Evolutionary conservation across 92 coral and sea anemone genomes (phyloP), one percentile per base, ranked within the genome.

Genomic region (Umimayanthus chanpuru): DNA sequence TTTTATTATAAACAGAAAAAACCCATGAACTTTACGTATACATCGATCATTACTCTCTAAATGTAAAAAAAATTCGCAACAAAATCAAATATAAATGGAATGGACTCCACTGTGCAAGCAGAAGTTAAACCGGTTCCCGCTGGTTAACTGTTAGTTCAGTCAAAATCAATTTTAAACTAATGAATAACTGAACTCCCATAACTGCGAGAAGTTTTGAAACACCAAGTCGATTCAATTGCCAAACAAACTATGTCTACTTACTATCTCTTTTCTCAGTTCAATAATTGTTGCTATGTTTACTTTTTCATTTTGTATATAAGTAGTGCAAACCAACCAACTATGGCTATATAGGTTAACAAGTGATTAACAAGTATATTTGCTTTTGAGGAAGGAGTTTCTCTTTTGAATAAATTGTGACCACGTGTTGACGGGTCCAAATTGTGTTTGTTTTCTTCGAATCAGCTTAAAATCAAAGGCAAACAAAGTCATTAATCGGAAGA

Each of bases 61-160:
- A 75, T 39, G 53, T 20, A 21, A 38, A 75, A 32, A 39, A 61
- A 23, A 73, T 32, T 73, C 39, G 44, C 39, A 21, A n/a, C 23
- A 2, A 23, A 4, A 75, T 75, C 79, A 38, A 43, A 75, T 39
- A 61, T 20, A 61, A 75, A 75, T 40, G 58, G 50, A 53, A 53
- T 53, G 53, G 11, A 39, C 79, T 73, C 78, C n/a, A 18, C 79
- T 75, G 79, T 43, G 79, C 79, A 16, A 74, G 44, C 79, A 75
- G 79, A 75, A 16, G 30, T 75, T 23, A 20, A 16, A 75, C 15
- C 29, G 50, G 11, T 6, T 18, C 79, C 79, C 49, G 6, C 49
- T 75, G 50, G 25, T 75, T 75, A 1, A 36, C 30, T 29, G 16
- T 36, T 15, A 39, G 49, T 14, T 36, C 26, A 11, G 2, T 39